Evolutionary conservation across 2,113 vertebrate species (phyloP).

Genomic region (Pyrgilauda ruficollis): DNA sequence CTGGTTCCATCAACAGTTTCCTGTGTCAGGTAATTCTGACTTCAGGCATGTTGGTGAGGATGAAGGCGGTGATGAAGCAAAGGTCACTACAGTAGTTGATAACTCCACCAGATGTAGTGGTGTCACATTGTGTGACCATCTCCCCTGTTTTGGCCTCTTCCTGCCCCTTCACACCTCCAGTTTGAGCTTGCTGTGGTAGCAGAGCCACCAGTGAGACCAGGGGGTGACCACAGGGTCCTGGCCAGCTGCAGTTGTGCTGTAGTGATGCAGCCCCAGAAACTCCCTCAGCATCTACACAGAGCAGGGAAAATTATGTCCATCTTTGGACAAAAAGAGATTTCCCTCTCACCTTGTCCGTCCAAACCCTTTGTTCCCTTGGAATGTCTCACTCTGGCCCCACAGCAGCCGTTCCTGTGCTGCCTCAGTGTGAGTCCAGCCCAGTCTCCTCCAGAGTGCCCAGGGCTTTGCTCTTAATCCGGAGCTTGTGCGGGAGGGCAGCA

Average conservation of each 20-base stretch:
- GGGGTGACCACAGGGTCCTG: not conserved
- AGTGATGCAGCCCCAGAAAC: not conserved
- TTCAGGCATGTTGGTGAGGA: not conserved
- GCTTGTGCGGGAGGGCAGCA: conserved; percentile 75
- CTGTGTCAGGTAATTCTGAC: not conserved
- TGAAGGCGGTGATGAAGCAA: not conserved
- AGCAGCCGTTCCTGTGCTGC: not conserved
- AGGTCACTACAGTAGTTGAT: not conserved
- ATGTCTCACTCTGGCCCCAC: not conserved
- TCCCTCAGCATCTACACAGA: not conserved
- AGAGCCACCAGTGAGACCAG: not conserved
- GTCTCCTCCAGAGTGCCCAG: not conserved
- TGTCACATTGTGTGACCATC: not conserved
- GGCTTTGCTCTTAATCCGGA: conserved; percentile 73
- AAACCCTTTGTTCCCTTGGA: not conserved
- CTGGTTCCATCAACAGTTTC: not conserved
- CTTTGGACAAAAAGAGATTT: not conserved
- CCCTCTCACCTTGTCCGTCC: not conserved
- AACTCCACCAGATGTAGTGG: not conserved
- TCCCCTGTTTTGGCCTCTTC: not conserved
- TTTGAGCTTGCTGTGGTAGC: not conserved
- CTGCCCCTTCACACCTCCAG: not conserved
- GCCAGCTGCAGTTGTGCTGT: not conserved
- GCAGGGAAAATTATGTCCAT: not conserved
- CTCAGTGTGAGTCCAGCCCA: not conserved